Percentiles rank a stretch among this genome's conserved stretches.
Evolutionary conservation across 64 coral and sea anemone species (phyloP).

Genomic region (Porites lutea): DNA sequence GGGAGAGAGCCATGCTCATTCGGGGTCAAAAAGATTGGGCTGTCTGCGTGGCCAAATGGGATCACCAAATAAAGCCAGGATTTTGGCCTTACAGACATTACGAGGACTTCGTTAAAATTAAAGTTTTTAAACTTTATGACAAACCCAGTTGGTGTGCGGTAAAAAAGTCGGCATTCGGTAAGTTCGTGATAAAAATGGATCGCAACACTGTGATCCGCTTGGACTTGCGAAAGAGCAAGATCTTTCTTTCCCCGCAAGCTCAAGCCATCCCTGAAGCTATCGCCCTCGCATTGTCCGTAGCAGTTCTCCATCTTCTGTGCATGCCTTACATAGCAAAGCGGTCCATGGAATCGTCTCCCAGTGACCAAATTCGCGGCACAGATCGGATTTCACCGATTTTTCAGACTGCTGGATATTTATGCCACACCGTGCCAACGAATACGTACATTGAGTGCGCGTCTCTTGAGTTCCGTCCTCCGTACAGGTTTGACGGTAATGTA

Average conservation of each 20-base stretch:
- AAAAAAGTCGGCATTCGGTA: conserved; percentile 13
- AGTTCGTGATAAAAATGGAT: neutral
- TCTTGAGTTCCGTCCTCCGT: neutral
- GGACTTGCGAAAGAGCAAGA: conserved; percentile 13
- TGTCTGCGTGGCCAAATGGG: conserved; percentile 62
- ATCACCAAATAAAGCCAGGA: neutral
- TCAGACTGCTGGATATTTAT: neutral
- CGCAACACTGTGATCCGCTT: neutral
- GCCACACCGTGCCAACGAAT: conserved; percentile 5
- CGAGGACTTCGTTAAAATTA: conserved; percentile 17
- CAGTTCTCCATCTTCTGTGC: conserved; percentile 60
- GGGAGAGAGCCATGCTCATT: conserved; percentile 66
- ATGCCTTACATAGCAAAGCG: conserved; percentile 30
- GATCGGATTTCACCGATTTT: neutral
- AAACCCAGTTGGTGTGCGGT: conserved; percentile 44
- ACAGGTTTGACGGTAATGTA: neutral
- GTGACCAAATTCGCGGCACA: neutral
- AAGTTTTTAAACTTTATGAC: conserved; percentile 6
- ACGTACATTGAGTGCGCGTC: neutral
- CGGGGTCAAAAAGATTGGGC: conserved; percentile 57
- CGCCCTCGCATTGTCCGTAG: conserved; percentile 21
- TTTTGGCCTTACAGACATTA: neutral
- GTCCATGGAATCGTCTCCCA: neutral
- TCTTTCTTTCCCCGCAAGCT: neutral
- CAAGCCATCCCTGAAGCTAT: conserved; percentile 36